Conservation (phyloP, 2,113 vertebrate genomes). For the Elgaria multicarinata region DNA sequence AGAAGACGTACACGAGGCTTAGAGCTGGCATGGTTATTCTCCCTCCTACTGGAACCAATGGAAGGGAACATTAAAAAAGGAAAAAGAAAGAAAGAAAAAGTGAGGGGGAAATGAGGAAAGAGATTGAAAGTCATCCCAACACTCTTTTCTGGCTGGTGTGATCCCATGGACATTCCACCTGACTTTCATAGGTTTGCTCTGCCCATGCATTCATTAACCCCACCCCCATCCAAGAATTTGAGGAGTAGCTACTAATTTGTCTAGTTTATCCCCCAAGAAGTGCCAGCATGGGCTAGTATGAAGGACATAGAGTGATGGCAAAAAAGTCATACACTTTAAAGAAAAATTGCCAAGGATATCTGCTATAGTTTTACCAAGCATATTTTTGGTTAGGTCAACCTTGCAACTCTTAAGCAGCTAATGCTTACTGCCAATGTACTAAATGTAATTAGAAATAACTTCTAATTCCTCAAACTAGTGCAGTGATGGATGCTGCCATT, state of each 20-base stretch:
- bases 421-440: background rate
- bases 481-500: conserved; percentile 6
- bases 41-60: background rate
- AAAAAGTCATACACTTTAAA: background rate
- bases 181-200: background rate
- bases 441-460: background rate
- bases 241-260: background rate
- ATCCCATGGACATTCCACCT: background rate
- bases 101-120: background rate
- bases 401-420: background rate
- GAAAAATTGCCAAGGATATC: background rate
- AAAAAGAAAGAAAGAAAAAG: background rate
- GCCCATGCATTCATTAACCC: background rate
- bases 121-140: background rate
- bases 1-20: background rate
- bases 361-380: background rate
- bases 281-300: background rate
- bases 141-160: background rate
- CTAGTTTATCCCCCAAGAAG: background rate
- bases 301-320: background rate
- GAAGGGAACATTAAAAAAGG: background rate
- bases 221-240: background rate
- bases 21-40: background rate
- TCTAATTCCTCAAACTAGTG: background rate
- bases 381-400: conserved; percentile 17